These are phyloP conservation scores for Epinotia bilunana DNA, from an alignment of 2,888 invertebrate genomes.

Conservation along the genomic window DNA sequence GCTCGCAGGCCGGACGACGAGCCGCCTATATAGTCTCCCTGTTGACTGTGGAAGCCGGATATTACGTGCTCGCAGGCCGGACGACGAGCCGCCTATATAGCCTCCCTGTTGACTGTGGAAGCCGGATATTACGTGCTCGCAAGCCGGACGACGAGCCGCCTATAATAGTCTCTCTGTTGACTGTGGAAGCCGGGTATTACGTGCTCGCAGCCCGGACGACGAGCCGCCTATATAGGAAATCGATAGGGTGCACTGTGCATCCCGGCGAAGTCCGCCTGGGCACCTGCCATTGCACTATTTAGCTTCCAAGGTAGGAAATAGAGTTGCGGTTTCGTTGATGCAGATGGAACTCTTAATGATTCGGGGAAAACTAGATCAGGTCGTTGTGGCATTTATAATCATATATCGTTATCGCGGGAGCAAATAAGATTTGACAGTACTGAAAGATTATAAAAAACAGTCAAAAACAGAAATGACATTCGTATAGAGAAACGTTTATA, in stretches of 20 bases:
- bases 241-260: conserved; percentile 33
- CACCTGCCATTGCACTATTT: neutral
- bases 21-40: neutral
- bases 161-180: neutral
- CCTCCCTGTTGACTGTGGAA: neutral
- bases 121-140: neutral
- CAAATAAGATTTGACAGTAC: too few relatives aligned
- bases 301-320: neutral
- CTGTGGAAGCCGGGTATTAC: neutral
- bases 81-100: conserved; percentile 1
- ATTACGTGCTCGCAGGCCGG: conserved; percentile 2
- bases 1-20: conserved; percentile 14
- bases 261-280: neutral
- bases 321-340: neutral
- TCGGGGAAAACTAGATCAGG: conserved; percentile 1
- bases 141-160: conserved; percentile 17
- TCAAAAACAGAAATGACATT: too few relatives aligned
- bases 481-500: too few relatives aligned
- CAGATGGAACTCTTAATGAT: conserved; percentile 5
- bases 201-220: conserved; percentile 10
- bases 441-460: too few relatives aligned
- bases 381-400: conserved; percentile 10
- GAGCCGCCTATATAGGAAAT: conserved; percentile 39
- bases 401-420: too few relatives aligned
- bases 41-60: neutral